phyloP scores from a whole-genome alignment of 2,888 invertebrate species.

The Baccha elongata region DNA sequence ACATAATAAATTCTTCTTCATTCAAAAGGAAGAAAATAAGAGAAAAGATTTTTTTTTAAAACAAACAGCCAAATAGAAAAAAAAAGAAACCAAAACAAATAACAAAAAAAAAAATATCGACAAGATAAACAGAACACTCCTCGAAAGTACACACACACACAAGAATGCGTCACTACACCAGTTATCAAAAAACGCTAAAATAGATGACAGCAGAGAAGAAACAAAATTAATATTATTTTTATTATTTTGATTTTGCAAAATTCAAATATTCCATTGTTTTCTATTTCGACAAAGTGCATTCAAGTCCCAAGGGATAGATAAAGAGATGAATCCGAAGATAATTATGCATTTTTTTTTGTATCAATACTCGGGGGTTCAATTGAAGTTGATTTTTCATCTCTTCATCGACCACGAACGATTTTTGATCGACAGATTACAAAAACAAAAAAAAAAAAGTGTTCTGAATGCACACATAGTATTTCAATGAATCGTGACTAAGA shows the following conservation, averaged over 20 bases:
- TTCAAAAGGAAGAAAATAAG: conserved; percentile 6
- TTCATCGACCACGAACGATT: conserved; percentile 27
- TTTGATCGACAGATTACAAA: conserved; percentile 53
- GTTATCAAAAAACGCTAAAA: conserved; percentile 38
- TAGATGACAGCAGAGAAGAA: conserved; percentile 47
- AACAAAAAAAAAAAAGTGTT: conserved; percentile 14
- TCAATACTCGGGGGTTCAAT: conserved; percentile 23
- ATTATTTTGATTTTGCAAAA: not conserved
- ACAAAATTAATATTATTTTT: conserved; percentile 23
- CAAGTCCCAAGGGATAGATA: conserved; percentile 1
- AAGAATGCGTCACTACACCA: conserved; percentile 20
- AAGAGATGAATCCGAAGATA: conserved; percentile 7
- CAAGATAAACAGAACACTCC: conserved; percentile 62
- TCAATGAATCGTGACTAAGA: conserved; percentile 64
- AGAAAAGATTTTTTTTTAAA: not conserved
- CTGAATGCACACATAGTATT: conserved; percentile 39
- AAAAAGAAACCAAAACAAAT: conserved; percentile 3
- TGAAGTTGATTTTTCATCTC: conserved; percentile 52
- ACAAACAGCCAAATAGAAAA: conserved; percentile 9
- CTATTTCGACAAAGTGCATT: conserved; percentile 2
- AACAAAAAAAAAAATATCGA: conserved; percentile 43
- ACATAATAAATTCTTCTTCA: conserved; percentile 50
- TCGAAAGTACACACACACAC: conserved; percentile 12
- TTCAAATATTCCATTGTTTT: conserved; percentile 25
- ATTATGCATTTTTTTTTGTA: conserved; percentile 18